A percentile compares a stretch with the other conserved stretches of the same genome.
Conservation (phyloP, 2,113 vertebrate species). For the Leptobrachium ailaonicum region DNA sequence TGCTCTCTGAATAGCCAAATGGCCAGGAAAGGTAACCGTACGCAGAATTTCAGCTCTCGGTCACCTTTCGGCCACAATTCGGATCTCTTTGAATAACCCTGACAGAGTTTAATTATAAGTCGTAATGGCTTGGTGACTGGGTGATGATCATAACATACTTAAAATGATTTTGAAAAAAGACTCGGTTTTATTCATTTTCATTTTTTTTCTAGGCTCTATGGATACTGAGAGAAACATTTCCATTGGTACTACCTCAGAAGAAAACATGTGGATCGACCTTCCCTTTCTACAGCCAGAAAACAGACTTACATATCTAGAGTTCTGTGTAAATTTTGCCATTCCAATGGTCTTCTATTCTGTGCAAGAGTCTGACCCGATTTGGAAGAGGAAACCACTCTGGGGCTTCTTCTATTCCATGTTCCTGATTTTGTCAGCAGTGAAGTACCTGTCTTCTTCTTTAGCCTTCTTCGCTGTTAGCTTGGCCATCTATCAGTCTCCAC, state of each 20-base stretch:
- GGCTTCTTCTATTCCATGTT: conserved; percentile 33
- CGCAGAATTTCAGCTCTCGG: no score
- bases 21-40: no score
- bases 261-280: neutral
- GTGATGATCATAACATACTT: no score
- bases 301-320: conserved; percentile 5
- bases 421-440: conserved; percentile 15
- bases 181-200: neutral
- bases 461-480: conserved; percentile 4
- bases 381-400: conserved; percentile 29
- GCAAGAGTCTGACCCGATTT: conserved; percentile 22
- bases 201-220: conserved; percentile 13
- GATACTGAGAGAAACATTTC: neutral
- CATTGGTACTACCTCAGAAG: conserved; percentile 1
- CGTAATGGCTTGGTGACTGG: no score
- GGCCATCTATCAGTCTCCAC: neutral
- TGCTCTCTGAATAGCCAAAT: no score
- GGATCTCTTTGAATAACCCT: no score
- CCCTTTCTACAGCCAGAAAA: neutral
- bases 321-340: conserved; percentile 24
- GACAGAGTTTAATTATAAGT: no score
- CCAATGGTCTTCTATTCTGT: conserved; percentile 31
- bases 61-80: no score
- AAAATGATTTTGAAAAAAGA: neutral
- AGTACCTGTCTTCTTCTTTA: conserved; percentile 28